Evolutionary conservation across 2,797 vertebrate species (phyloP).

Genomic region (Xerus rutilus): DNA sequence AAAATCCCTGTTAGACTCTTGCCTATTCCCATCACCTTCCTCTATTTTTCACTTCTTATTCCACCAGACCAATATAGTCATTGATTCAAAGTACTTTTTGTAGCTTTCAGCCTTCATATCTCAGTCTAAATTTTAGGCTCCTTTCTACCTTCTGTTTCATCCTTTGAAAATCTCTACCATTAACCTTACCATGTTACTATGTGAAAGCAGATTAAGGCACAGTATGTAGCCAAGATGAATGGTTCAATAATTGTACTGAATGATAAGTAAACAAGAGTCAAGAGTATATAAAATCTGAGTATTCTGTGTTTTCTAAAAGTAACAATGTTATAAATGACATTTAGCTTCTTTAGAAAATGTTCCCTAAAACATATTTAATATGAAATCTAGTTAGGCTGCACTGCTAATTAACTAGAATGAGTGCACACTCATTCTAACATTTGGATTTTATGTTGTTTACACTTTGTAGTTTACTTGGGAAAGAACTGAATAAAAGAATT

Average conservation of each 20-base stretch:
- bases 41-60: background rate
- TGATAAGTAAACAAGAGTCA: constrained; percentile 1
- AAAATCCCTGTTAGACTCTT: background rate
- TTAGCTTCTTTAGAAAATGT: background rate
- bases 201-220: constrained; percentile 42
- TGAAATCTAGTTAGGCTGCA: background rate
- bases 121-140: background rate
- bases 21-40: background rate
- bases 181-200: background rate
- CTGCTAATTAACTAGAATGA: background rate
- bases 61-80: background rate
- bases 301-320: background rate
- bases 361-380: background rate
- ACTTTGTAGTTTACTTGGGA: background rate
- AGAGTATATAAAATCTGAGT: background rate
- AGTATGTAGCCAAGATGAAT: background rate
- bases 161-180: background rate
- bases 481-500: background rate
- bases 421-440: background rate
- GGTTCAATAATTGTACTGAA: background rate
- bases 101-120: background rate
- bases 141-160: constrained; percentile 15
- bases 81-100: constrained; percentile 1
- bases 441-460: background rate
- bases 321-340: background rate